phyloP scores from a whole-genome alignment of 2,888 invertebrate genomes.

The Lepidochitona cinerea region DNA sequence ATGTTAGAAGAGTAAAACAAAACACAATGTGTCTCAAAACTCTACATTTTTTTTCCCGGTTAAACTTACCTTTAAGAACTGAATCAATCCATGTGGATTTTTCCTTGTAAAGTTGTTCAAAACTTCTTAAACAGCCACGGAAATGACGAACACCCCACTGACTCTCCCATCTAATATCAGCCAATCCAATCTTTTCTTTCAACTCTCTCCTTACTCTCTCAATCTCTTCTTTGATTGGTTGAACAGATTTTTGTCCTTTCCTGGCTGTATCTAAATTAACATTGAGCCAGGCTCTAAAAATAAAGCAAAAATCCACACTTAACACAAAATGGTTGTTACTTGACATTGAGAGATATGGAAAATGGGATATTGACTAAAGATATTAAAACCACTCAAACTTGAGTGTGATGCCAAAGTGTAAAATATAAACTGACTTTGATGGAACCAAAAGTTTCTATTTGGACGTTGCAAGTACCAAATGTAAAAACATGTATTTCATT shows the following conservation, averaged over 20 bases:
- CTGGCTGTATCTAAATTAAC: constrained; percentile 81
- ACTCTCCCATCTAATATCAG: constrained; percentile 74
- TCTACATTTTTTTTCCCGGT: not conserved
- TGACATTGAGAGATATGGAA: too few relatives aligned
- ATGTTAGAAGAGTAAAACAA: too few relatives aligned
- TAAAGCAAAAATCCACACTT: not conserved
- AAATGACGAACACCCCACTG: constrained; percentile 79
- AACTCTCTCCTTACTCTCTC: constrained; percentile 77
- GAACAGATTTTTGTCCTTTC: constrained; percentile 75
- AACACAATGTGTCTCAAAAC: not conserved
- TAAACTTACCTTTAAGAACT: constrained; percentile 71
- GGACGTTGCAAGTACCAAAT: too few relatives aligned
- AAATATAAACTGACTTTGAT: too few relatives aligned
- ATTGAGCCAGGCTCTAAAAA: constrained; percentile 77
- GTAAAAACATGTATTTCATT: too few relatives aligned
- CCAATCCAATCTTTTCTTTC: constrained; percentile 75
- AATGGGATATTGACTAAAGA: too few relatives aligned
- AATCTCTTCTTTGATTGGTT: constrained; percentile 83
- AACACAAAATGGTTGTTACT: too few relatives aligned
- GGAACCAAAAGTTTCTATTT: too few relatives aligned
- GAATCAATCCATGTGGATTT: constrained; percentile 81
- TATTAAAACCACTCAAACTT: too few relatives aligned
- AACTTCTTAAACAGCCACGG: constrained; percentile 89
- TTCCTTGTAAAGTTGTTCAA: constrained; percentile 82
- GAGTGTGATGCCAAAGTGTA: too few relatives aligned